Conservation (phyloP, 1,140 invertebrate genomes). For the Harlomillsia oculata region DNA sequence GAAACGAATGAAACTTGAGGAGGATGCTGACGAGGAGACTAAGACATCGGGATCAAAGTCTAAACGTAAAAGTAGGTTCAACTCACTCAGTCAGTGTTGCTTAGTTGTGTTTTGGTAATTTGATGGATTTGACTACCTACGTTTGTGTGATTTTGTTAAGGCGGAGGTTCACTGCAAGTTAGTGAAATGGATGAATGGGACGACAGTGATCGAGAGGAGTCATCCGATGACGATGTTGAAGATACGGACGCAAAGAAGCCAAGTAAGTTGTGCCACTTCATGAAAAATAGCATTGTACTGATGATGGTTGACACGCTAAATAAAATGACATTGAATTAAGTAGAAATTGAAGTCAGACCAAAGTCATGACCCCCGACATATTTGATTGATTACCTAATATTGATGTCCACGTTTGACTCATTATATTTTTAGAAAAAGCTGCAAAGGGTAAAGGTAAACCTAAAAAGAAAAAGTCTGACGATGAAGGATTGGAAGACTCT, state of each 20-base stretch:
- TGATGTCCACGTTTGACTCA: too few relatives aligned
- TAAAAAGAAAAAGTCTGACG: conserved; percentile 70
- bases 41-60: conserved; percentile 43
- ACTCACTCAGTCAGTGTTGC: too few relatives aligned
- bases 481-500: conserved; percentile 87
- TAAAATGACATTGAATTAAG: too few relatives aligned
- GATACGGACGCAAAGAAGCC: conserved; percentile 60
- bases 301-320: too few relatives aligned
- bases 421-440: conserved; percentile 23
- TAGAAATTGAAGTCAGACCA: too few relatives aligned
- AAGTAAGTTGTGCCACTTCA: conserved; percentile 43
- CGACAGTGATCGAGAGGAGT: conserved; percentile 55
- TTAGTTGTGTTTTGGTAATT: too few relatives aligned
- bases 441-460: conserved; percentile 34
- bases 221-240: conserved; percentile 50
- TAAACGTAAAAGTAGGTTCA: too few relatives aligned
- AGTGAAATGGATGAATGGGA: conserved; percentile 90
- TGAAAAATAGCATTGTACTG: too few relatives aligned
- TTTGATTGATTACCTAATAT: too few relatives aligned
- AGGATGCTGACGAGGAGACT: conserved; percentile 66
- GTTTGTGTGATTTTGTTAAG: neutral
- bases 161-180: conserved; percentile 59
- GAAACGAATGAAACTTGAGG: conserved; percentile 73
- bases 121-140: neutral
- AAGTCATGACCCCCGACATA: too few relatives aligned